A percentile compares a stretch with the other conserved stretches of the same genome.
Conservation (phyloP, 2,113 vertebrate species). For the Onychostoma macrolepis region DNA sequence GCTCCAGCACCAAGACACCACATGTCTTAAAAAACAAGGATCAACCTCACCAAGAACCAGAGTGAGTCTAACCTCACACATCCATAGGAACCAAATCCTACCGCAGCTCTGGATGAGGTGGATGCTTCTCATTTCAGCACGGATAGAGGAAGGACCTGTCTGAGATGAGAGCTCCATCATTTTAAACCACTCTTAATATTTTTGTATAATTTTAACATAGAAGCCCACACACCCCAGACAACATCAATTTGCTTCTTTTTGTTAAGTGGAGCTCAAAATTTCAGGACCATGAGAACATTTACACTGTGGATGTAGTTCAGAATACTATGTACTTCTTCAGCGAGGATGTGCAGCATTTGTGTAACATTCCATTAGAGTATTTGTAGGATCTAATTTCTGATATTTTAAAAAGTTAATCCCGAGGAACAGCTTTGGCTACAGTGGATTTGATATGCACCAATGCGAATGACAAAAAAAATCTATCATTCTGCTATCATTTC, state of each 20-base stretch:
- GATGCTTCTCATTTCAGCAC: not conserved
- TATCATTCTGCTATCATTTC: not conserved
- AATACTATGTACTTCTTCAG: not conserved
- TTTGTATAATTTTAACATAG: not conserved
- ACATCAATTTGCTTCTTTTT: not conserved
- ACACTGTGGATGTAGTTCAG: slow-evolving; percentile 27
- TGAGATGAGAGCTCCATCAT: not conserved
- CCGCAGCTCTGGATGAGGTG: not conserved
- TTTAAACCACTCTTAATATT: slow-evolving; percentile 4
- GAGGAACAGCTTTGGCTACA: not conserved
- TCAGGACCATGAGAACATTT: not conserved
- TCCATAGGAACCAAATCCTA: slow-evolving; percentile 15
- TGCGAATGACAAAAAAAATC: not conserved
- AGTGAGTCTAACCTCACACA: slow-evolving; percentile 61
- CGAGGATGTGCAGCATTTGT: not conserved
- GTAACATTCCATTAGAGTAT: slow-evolving; percentile 37
- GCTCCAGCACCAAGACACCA: slow-evolving; percentile 72
- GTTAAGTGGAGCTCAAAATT: not conserved
- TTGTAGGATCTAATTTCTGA: slow-evolving; percentile 35
- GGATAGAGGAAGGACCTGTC: not conserved
- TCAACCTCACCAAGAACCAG: slow-evolving; percentile 79
- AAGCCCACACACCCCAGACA: not conserved
- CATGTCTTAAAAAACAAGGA: slow-evolving; percentile 81
- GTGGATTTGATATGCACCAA: not conserved
- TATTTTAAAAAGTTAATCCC: slow-evolving; percentile 40